Evolutionary conservation across 2,888 invertebrate genomes (phyloP).

Genomic region (Rhagium mordax): DNA sequence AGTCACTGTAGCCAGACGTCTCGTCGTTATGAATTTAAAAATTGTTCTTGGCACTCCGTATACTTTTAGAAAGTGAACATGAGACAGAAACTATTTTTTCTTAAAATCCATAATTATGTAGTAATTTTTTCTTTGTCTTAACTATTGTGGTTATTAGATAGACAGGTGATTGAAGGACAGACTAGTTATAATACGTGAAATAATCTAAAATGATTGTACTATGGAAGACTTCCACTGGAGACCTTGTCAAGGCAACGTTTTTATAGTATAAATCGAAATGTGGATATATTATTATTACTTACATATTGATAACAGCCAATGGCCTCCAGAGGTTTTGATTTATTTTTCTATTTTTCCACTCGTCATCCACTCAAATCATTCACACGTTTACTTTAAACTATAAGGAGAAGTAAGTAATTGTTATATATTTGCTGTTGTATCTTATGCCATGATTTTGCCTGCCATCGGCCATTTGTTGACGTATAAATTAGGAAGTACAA

Average conservation of each 20-base stretch:
- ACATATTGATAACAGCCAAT: conserved; percentile 40
- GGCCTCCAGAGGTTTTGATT: conserved; percentile 51
- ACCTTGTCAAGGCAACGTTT: conserved; percentile 65
- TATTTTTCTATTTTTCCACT: not conserved
- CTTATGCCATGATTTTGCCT: not conserved
- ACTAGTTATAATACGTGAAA: not conserved
- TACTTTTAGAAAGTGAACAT: too few species aligned
- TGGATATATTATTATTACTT: not conserved
- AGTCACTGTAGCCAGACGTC: too few species aligned
- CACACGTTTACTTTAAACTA: not conserved
- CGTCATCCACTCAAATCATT: not conserved
- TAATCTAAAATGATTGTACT: conserved; percentile 7
- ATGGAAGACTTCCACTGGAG: conserved; percentile 70
- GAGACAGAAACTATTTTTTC: too few species aligned
- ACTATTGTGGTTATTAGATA: too few species aligned
- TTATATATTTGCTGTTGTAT: not conserved
- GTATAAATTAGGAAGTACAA: too few species aligned
- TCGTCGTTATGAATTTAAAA: too few species aligned
- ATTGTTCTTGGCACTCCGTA: too few species aligned
- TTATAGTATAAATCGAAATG: conserved; percentile 39
- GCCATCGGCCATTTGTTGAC: not conserved
- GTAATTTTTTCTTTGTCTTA: too few species aligned
- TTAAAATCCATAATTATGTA: too few species aligned
- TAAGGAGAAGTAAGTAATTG: not conserved
- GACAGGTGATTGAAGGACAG: too few species aligned